These are phyloP conservation scores for Cephonodes hylas DNA, from an alignment of 2,888 invertebrate species.

Conservation along the genomic window DNA sequence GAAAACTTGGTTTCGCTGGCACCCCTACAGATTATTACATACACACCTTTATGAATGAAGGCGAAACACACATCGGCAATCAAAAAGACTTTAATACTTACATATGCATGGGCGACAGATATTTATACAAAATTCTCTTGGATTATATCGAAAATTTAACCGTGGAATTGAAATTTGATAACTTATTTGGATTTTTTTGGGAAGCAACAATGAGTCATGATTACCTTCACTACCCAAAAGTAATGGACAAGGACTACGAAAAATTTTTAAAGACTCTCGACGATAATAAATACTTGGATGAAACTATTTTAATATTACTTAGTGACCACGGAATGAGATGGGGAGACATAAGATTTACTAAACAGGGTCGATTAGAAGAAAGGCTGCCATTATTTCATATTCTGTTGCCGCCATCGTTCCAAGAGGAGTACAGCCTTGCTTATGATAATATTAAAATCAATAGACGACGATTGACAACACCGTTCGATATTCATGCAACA, in stretches of 20 bases:
- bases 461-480: conserved; percentile 86
- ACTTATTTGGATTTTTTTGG: conserved; percentile 93
- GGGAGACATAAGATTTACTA: conserved; percentile 91
- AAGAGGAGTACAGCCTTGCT: conserved; percentile 81
- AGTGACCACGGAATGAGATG: conserved; percentile 96
- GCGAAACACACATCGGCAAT: conserved; percentile 85
- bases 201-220: conserved; percentile 92
- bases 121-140: conserved; percentile 86
- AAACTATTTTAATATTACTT: conserved; percentile 86
- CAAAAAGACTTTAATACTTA: conserved; percentile 83
- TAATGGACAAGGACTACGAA: conserved; percentile 85
- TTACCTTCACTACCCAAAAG: conserved; percentile 87
- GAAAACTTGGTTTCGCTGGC: conserved; percentile 87
- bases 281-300: conserved; percentile 78
- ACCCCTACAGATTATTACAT: conserved; percentile 93
- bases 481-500: conserved; percentile 92
- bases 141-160: conserved; percentile 86
- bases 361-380: conserved; percentile 93
- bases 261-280: conserved; percentile 81
- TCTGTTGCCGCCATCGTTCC: conserved; percentile 87
- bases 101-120: conserved; percentile 86
- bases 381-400: conserved; percentile 90
- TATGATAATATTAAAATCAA: conserved; percentile 85
- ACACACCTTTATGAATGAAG: conserved; percentile 86
- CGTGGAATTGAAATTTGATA: conserved; percentile 76